A percentile compares a stretch with the other conserved stretches of the same genome.
phyloP scores from a whole-genome alignment of 2,888 invertebrate species.

The Matsumyia berberina region DNA sequence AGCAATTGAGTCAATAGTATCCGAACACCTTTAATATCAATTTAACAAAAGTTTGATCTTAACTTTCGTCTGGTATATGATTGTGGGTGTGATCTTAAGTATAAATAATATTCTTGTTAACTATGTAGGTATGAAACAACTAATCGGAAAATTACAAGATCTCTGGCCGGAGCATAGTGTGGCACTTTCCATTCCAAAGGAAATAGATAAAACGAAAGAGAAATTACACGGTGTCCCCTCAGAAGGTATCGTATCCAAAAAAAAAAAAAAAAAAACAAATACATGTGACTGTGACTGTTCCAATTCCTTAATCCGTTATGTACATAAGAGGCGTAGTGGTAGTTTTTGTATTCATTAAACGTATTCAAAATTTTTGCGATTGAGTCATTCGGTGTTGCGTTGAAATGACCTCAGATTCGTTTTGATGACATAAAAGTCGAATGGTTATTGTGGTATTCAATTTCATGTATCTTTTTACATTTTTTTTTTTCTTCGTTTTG shows the following conservation, averaged over 20 bases:
- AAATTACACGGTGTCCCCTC: slow-evolving; percentile 82
- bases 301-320: slow-evolving; percentile 19
- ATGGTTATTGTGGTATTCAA: slow-evolving; percentile 2
- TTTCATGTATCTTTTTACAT: slow-evolving; percentile 13
- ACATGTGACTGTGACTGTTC: slow-evolving; percentile 9
- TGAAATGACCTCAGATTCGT: slow-evolving; percentile 39
- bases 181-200: slow-evolving; percentile 84
- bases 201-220: slow-evolving; percentile 83
- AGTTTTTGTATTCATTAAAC: slow-evolving; percentile 20
- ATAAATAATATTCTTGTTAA: slow-evolving; percentile 25
- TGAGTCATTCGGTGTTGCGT: slow-evolving; percentile 32
- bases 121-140: slow-evolving; percentile 83
- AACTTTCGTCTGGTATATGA: background rate
- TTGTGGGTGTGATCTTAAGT: background rate
- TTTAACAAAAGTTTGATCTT: background rate
- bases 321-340: background rate
- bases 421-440: slow-evolving; percentile 33
- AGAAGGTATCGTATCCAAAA: slow-evolving; percentile 79
- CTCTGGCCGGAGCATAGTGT: slow-evolving; percentile 84
- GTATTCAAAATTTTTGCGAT: slow-evolving; percentile 15
- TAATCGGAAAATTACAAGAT: slow-evolving; percentile 84
- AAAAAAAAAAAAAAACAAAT: background rate
- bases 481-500: background rate
- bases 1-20: too few relatives aligned
- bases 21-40: too few relatives aligned